Evolutionary conservation across 2,888 invertebrate species (phyloP).

Genomic region (Lottia gigantea): DNA sequence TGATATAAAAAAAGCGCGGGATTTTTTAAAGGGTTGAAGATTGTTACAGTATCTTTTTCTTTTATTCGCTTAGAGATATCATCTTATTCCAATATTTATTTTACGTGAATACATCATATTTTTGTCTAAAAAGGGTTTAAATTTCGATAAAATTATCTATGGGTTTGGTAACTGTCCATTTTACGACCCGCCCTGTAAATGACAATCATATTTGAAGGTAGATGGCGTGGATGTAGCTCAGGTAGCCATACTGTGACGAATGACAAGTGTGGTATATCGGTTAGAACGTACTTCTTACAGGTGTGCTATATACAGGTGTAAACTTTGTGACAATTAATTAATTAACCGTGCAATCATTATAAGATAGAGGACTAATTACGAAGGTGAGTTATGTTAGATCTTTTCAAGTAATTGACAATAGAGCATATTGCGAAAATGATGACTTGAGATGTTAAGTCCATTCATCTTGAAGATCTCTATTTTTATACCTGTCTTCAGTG

Average conservation of each 20-base stretch:
- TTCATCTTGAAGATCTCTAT: no score
- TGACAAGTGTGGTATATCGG: slow-evolving; percentile 2
- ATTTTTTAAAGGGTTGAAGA: not conserved
- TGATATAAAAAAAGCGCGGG: slow-evolving; percentile 2
- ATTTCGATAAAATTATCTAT: no score
- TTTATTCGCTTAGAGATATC: not conserved
- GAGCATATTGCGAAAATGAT: no score
- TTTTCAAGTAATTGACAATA: not conserved
- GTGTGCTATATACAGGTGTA: slow-evolving; percentile 7
- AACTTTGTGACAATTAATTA: slow-evolving; percentile 3
- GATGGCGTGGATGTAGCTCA: not conserved
- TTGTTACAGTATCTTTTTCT: not conserved
- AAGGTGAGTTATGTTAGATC: not conserved
- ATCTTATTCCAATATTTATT: not conserved
- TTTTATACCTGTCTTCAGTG: no score
- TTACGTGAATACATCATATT: not conserved
- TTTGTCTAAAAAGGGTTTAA: not conserved
- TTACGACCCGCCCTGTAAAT: not conserved
- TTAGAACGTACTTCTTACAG: not conserved
- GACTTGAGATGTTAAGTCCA: no score
- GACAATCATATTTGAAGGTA: slow-evolving; percentile 2
- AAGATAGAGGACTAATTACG: not conserved
- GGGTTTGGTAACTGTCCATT: not conserved
- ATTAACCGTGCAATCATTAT: not conserved
- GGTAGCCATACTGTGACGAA: not conserved